phyloP scores from a whole-genome alignment of 1,140 invertebrate genomes.

The Pinna nobilis region DNA sequence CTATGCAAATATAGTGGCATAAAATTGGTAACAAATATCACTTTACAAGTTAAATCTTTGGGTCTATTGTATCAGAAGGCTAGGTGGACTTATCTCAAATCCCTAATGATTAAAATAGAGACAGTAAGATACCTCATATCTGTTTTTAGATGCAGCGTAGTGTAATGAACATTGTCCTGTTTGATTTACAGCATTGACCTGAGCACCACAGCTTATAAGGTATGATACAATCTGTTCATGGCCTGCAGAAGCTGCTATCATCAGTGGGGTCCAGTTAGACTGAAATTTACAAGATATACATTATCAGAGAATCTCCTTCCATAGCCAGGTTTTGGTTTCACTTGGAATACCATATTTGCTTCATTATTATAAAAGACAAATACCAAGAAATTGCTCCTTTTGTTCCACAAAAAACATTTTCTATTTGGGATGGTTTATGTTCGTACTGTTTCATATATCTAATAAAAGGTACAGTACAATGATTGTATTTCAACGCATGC shows the following conservation, averaged over 20 bases:
- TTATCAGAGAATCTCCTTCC: too few relatives aligned
- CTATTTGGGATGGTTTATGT: too few relatives aligned
- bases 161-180: conserved; percentile 74
- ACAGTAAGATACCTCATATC: conserved; percentile 58
- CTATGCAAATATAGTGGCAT: neutral
- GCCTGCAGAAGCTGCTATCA: conserved; percentile 88
- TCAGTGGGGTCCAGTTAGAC: conserved; percentile 86
- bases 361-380: neutral
- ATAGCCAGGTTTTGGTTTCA: conserved; percentile 6
- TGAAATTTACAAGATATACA: conserved; percentile 62
- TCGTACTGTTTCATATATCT: too few relatives aligned
- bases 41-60: neutral
- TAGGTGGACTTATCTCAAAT: neutral
- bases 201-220: conserved; percentile 82
- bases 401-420: too few relatives aligned
- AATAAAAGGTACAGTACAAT: too few relatives aligned
- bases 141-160: conserved; percentile 72
- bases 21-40: neutral
- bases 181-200: conserved; percentile 83
- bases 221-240: conserved; percentile 81
- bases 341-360: neutral
- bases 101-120: neutral
- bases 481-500: too few relatives aligned
- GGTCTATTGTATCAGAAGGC: neutral
- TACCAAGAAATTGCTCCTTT: too few relatives aligned